These are phyloP conservation scores for Camponotus floridanus DNA, from an alignment of 1,140 invertebrate genomes.

Conservation along the genomic window DNA sequence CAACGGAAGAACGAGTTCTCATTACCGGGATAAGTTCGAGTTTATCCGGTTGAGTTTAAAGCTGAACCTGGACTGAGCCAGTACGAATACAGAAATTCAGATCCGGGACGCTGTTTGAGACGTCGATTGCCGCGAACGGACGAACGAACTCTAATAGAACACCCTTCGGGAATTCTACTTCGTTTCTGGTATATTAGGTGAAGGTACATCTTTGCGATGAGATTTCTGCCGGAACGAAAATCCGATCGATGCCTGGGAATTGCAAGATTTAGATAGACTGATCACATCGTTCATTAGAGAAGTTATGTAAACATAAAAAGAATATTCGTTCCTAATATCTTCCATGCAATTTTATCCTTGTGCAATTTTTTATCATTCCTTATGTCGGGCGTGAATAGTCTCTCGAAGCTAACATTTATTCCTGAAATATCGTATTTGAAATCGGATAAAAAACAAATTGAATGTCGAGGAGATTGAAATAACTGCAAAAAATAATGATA, in stretches of 20 bases:
- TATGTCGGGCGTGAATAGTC: background rate
- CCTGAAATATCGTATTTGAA: background rate
- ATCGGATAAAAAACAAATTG: background rate
- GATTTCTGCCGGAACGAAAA: constrained; percentile 6
- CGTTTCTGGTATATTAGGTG: constrained; percentile 2
- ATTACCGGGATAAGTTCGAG: constrained; percentile 21
- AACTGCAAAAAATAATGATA: background rate
- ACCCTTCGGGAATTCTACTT: constrained; percentile 18
- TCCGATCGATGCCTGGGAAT: constrained; percentile 55
- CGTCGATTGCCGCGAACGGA: constrained; percentile 27
- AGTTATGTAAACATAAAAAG: constrained; percentile 5
- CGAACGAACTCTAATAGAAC: constrained; percentile 44
- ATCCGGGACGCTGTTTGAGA: constrained; percentile 17
- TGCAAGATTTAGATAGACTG: constrained; percentile 48
- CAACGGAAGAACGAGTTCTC: background rate
- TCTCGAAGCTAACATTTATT: background rate
- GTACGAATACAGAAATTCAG: constrained; percentile 52
- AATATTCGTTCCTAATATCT: background rate
- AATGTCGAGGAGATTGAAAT: background rate
- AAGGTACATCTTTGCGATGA: constrained; percentile 3
- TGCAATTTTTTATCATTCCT: constrained; percentile 13
- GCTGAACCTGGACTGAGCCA: constrained; percentile 2
- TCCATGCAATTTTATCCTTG: background rate
- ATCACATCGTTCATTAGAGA: constrained; percentile 56
- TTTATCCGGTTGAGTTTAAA: constrained; percentile 38